These are phyloP conservation scores for Mormyrops boulengeri DNA, from an alignment of 2,797 vertebrate species.

Conservation along the genomic window DNA sequence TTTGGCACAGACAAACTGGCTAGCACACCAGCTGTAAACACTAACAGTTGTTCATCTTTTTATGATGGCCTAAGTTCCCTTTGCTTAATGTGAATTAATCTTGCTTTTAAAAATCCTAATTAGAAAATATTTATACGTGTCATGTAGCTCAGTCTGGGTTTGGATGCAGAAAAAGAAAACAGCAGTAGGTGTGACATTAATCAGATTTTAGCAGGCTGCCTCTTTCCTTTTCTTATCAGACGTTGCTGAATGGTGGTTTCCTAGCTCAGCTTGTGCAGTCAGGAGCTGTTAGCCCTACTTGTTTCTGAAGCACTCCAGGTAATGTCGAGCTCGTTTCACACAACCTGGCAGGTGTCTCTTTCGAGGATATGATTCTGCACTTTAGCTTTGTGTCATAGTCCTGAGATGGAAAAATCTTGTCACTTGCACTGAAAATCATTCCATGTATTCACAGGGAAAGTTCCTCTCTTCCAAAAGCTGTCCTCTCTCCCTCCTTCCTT, in stretches of 20 bases:
- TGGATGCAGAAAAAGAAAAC: neutral
- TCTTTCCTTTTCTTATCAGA: neutral
- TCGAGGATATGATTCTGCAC: neutral
- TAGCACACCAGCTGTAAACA: constrained; percentile 25
- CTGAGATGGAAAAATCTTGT: neutral
- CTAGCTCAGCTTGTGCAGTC: neutral
- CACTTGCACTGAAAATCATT: neutral
- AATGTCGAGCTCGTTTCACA: neutral
- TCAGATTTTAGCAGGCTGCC: neutral
- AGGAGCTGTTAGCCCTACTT: neutral
- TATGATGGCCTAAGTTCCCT: neutral
- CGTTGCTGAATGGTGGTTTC: neutral
- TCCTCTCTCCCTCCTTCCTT: constrained; percentile 9
- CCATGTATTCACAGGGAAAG: neutral
- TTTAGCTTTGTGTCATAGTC: neutral
- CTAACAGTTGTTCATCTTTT: neutral
- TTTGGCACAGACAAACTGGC: neutral
- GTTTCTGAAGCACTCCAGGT: neutral
- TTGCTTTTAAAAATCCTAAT: neutral
- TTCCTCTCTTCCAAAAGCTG: constrained; percentile 19
- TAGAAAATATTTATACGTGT: neutral
- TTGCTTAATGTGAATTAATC: neutral
- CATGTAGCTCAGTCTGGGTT: neutral
- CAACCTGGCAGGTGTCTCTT: neutral
- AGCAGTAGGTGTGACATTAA: neutral